Base-by-base conservation (phyloP, 2,113 vertebrate species). In the Opisthocomus hoazin region DNA sequence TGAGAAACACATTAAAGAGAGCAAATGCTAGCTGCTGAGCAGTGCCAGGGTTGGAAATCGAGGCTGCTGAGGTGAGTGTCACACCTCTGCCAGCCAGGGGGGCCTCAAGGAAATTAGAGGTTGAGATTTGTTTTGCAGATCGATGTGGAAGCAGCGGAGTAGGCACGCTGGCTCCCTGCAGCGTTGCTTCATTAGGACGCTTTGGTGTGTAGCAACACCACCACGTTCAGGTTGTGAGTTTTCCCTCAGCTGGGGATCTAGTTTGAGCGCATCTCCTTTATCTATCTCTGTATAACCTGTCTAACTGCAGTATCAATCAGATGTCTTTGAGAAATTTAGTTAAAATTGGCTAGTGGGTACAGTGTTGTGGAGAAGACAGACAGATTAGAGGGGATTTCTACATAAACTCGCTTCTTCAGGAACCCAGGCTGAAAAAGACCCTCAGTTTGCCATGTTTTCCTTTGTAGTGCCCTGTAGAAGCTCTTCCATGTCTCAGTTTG, bases 1-100 rank as follows among this genome's bases (percentile, higher is more conserved):
- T 2, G 12, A 92, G 77, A 73, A 92, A 87, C 21, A 65, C 69
- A 6, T 89, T 94, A 87, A 82, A 65, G 70, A 57, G 57, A 65
- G 74, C 63, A 95, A 96, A 95, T 93, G 92, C 92, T 97, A 93
- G 95, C 41, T 68, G 30, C 76, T 37, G 88, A 90, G 79, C 30
- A 37, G 61, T 30, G n/a, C 65, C 1, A 6, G 41, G 71, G 34
- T 3, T 88, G 87, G 51, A 76, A 89, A 70, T 32, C 5, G 2
- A 75, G 74, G 69, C 73, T 75, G 27, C 56, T 53, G 48, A 94
- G 83, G 69, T 80, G 70, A 78, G 30, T 5, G 5, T 41, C 1
- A 0, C 39, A 54, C 54, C 75, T 63, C 37, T 16, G 45, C 3
- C 58, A 61, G 32, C 48, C 74, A 57, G 18, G 39, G 24, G 12